Base-by-base conservation (phyloP, 2,113 vertebrate species). In the Larimichthys polyactis region DNA sequence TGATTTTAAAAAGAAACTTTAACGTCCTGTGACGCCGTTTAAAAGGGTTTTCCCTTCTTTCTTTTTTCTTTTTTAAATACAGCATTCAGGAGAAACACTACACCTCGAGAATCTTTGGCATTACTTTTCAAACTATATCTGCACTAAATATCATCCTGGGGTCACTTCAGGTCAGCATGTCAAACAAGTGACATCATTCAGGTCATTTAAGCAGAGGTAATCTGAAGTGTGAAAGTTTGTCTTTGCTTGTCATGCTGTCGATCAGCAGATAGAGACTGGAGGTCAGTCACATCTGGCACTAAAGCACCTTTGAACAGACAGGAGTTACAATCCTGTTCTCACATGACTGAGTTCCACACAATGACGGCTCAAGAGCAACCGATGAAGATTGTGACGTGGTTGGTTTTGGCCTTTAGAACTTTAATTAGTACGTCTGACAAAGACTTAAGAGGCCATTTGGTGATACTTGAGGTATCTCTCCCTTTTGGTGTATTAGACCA, bases 41-140 rank as follows among this genome's bases (percentile, higher is more conserved):
- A 48, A 57, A 57, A 29, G 6, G 32, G n/a, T 52, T 71, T 49
- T 48, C 58, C 1, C 2, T 22, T 60, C 17, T 32, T 59, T 79
- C 24, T 24, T 24, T 24, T 24, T 24, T 24, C 24, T 24, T 24
- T 24, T 24, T 22, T 40, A 70, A 83, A 77, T 54, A 59, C n/a
- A 65, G n/a, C 19, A 72, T 68, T 64, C 24, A 49, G 32, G 46
- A 43, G 27, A 73, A 67, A 40, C 27, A 22, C 16, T 8, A 52
- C 20, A 52, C 27, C 68, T 77, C 32, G 5, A 84, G 84, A 82
- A 79, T 84, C 84, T 89, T 89, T 89, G 88, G 82, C 77, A 84
- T 65, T 60, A 71, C 36, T 11, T 46, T 36, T 36, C 5, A 46
- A 11, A 76, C 5, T 32, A 17, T 6, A 63, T 57, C 52, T 68